Conservation (phyloP, 2,888 invertebrate genomes). For the Lottia scabra region DNA sequence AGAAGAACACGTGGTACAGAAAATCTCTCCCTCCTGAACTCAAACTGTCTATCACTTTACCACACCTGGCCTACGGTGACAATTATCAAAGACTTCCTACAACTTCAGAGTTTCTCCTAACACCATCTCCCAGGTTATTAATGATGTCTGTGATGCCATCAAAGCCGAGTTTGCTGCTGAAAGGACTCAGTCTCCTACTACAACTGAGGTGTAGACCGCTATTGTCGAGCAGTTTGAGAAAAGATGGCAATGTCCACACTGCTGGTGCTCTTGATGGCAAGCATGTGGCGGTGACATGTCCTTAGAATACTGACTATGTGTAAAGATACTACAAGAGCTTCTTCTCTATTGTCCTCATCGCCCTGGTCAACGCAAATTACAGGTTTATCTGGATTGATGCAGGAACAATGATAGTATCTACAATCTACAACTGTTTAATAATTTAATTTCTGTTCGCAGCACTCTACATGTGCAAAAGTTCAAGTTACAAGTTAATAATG, state of each 20-base stretch:
- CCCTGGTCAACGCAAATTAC: constrained; percentile 35
- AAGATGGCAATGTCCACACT: background rate
- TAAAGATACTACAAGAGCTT: constrained; percentile 32
- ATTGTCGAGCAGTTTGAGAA: constrained; percentile 18
- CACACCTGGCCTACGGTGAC: constrained; percentile 36
- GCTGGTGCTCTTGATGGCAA: constrained; percentile 24
- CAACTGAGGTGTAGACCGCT: constrained; percentile 23
- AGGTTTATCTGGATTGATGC: constrained; percentile 36
- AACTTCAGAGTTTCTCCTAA: too few species aligned
- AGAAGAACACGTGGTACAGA: too few species aligned
- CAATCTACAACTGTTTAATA: too few species aligned
- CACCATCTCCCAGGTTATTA: constrained; percentile 30
- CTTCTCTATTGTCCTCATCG: too few species aligned
- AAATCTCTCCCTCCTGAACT: constrained; percentile 27
- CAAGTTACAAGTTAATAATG: too few species aligned
- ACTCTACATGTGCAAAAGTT: too few species aligned
- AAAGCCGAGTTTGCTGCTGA: constrained; percentile 29
- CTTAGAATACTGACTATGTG: constrained; percentile 15
- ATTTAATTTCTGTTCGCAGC: too few species aligned
- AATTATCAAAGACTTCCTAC: too few species aligned
- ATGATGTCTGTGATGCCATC: constrained; percentile 36
- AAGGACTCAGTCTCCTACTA: constrained; percentile 25
- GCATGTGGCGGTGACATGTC: constrained; percentile 22
- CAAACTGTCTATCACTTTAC: constrained; percentile 28
- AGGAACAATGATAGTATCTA: constrained; percentile 30